These are phyloP conservation scores for Pontoporia blainvillei DNA, from an alignment of 2,113 vertebrate genomes.

Conservation along the genomic window DNA sequence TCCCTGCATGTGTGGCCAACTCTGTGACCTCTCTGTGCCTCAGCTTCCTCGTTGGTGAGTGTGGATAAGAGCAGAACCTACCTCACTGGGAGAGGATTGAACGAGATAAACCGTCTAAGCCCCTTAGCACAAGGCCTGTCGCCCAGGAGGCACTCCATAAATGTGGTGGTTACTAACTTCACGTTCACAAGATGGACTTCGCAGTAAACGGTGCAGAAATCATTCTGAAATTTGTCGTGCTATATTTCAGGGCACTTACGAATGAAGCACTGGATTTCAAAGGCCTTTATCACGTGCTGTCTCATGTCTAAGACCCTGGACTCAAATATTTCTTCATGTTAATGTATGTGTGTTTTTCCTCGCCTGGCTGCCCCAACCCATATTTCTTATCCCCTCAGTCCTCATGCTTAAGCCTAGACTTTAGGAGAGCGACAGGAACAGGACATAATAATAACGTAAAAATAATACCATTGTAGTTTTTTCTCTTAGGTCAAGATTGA, in stretches of 20 bases:
- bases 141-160: not conserved
- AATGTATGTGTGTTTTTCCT: not conserved
- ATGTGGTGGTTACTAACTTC: not conserved
- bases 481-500: slow-evolving; percentile 22
- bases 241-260: not conserved
- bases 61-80: not conserved
- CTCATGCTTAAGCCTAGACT: not conserved
- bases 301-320: not conserved
- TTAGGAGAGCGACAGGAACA: not conserved
- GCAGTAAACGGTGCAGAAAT: not conserved
- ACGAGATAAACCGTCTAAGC: not conserved
- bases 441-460: not conserved
- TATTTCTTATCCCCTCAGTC: not conserved
- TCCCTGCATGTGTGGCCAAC: not conserved
- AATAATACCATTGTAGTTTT: not conserved
- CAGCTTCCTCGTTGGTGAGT: not conserved
- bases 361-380: not conserved
- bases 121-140: not conserved
- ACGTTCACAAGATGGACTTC: not conserved
- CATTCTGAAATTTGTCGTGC: not conserved
- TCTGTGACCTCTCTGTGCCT: not conserved
- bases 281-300: not conserved
- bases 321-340: not conserved
- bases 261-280: not conserved
- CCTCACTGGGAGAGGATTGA: not conserved